A percentile compares a stretch with the other conserved stretches of the same genome.
Conservation (phyloP, 2,797 vertebrate genomes). For the Gouania willdenowi region DNA sequence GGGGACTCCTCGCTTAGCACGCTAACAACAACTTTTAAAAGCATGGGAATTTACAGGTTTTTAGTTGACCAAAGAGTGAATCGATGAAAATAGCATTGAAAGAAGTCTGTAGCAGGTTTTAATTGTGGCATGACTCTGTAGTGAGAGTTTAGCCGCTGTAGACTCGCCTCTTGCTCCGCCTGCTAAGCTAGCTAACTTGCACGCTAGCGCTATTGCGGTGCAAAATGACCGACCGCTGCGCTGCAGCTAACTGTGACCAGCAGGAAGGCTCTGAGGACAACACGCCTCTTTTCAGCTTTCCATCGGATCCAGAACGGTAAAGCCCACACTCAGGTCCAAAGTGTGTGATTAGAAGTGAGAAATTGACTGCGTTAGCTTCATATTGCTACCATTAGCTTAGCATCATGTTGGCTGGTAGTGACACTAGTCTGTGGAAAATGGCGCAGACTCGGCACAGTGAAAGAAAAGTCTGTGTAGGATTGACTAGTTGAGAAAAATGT, state of each 20-base stretch:
- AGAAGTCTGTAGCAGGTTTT: conserved; percentile 12
- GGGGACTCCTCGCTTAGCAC: conserved; percentile 50
- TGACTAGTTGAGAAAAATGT: not conserved
- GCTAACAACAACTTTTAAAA: conserved; percentile 66
- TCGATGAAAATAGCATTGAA: conserved; percentile 4
- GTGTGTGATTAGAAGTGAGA: no score
- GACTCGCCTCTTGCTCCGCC: conserved; percentile 54
- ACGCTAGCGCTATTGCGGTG: conserved; percentile 66
- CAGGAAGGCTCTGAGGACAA: conserved; percentile 57
- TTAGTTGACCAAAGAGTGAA: conserved; percentile 21
- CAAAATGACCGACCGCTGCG: conserved; percentile 86
- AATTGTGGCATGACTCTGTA: conserved; percentile 49
- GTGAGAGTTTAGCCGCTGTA: conserved; percentile 49
- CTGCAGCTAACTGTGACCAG: conserved; percentile 78
- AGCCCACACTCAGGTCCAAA: conserved; percentile 16
- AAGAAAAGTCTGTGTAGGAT: conserved; percentile 48
- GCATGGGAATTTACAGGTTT: conserved; percentile 50
- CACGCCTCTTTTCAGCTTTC: conserved; percentile 78
- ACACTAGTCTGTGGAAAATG: conserved; percentile 71
- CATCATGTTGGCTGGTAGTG: conserved; percentile 63
- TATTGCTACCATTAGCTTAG: conserved; percentile 49
- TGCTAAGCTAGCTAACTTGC: conserved; percentile 65
- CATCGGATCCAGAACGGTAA: conserved; percentile 78
- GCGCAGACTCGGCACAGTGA: conserved; percentile 64
- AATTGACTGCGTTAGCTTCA: conserved; percentile 37